Base-by-base conservation (phyloP, 2,113 vertebrate species). In the Manacus vitellinus region DNA sequence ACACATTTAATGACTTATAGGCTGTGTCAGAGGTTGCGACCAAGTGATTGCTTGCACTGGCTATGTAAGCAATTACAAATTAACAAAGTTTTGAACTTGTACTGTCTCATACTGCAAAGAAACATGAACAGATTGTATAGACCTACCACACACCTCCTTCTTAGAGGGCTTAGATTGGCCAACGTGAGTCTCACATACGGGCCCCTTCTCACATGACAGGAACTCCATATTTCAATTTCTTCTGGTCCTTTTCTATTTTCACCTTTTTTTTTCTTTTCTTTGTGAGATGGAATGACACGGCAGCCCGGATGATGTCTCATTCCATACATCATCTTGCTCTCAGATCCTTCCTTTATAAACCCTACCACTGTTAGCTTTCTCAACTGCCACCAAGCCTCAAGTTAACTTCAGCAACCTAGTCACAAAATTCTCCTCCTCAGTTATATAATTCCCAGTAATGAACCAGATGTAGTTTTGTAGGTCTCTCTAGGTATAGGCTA, bases 111-210 rank as follows among this genome's bases (percentile, higher is more conserved):
- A 33, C 25, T 72, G 33, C 44, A 72, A 39, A 39, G 52, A 55
- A 85, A 61, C 2, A 4, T 0, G 1, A 61, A 35, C 10, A 63
- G 31, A 63, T 27, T 39, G 7, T 46, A 30, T 12, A 82, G 49
- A 39, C 23, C 56, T 41, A 2, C 52, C 46, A 13, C 16, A 77
- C n/a, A 76, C 4, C 10, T 44, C 43, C n/a, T 85, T 9, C 47
- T 62, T 10, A 25, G 7, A 37, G 4, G 6, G 46, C 23, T 63
- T 33, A 15, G 49, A 27, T 25, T 30, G 41, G 43, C 43, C 61
- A 62, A 1, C 4, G 14, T 12, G 19, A 78, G 31, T 61, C 33
- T 85, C 23, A 1, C 7, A 24, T 2, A 15, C 3, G 4, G 55
- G 18, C 16, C 37, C 20, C 41, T 75, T 74, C 77, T 79, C 62